A percentile compares a stretch with the other conserved stretches of the same genome.
Evolutionary conservation across 2,113 vertebrate species (phyloP).

Genomic region (Falco punctatus): DNA sequence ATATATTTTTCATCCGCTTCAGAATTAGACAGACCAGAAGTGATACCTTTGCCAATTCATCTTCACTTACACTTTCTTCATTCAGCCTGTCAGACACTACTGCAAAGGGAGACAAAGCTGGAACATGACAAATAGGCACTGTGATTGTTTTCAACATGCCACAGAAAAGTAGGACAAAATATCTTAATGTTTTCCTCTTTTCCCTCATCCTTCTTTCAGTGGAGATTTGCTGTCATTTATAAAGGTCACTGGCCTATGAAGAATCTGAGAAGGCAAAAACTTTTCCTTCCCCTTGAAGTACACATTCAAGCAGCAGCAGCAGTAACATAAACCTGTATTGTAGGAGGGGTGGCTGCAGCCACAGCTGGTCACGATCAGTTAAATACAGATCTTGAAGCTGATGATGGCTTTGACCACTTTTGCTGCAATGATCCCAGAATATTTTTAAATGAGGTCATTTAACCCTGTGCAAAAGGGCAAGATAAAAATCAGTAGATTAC

Average conservation of each 20-base stretch:
- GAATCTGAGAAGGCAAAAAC: conserved; percentile 50
- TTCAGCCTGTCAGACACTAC: conserved; percentile 71
- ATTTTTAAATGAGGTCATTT: background rate
- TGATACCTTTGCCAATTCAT: conserved; percentile 74
- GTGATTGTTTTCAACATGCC: conserved; percentile 80
- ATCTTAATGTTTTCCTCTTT: conserved; percentile 81
- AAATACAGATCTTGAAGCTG: background rate
- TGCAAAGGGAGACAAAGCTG: conserved; percentile 62
- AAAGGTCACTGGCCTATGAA: conserved; percentile 75
- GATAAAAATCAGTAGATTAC: background rate
- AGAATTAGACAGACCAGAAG: conserved; percentile 75
- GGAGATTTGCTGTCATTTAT: conserved; percentile 75
- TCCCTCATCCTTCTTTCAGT: conserved; percentile 76
- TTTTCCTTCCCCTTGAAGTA: conserved; percentile 33
- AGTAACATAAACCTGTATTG: background rate
- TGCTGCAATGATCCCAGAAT: rapidly evolving
- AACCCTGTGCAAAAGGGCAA: background rate
- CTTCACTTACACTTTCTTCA: conserved; percentile 77
- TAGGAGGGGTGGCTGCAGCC: background rate
- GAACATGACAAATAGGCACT: conserved; percentile 77
- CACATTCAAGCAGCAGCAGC: background rate
- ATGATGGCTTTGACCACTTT: background rate
- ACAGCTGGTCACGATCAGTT: background rate
- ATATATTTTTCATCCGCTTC: conserved; percentile 76
- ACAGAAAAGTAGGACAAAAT: conserved; percentile 80